phyloP scores from a whole-genome alignment of 2,888 invertebrate species.

The Plemyria rubiginata region DNA sequence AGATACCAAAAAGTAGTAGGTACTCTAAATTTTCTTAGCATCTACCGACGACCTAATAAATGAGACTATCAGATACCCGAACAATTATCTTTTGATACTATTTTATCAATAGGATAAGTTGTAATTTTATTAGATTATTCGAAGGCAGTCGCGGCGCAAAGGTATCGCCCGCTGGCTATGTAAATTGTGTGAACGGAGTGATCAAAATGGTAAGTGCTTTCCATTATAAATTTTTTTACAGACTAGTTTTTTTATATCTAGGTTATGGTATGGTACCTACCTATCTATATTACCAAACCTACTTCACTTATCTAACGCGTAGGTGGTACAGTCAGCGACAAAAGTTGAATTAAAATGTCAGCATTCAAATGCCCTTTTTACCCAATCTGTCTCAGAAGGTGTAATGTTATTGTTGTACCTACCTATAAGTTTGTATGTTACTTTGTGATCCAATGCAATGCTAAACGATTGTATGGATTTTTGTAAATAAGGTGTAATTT shows the following conservation, averaged over 20 bases:
- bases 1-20: no score
- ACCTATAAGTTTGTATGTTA: no score
- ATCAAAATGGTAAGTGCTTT: conserved; percentile 39
- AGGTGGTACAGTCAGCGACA: no score
- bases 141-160: conserved; percentile 65
- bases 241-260: not conserved
- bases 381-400: no score
- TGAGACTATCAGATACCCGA: conserved; percentile 54
- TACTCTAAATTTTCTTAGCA: not conserved
- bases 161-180: conserved; percentile 56
- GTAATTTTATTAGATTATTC: conserved; percentile 59
- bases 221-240: not conserved
- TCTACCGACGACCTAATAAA: conserved; percentile 57
- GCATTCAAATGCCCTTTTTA: no score
- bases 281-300: not conserved
- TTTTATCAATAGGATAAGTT: conserved; percentile 69
- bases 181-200: conserved; percentile 26
- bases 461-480: no score
- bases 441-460: no score
- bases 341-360: no score
- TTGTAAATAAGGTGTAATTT: no score
- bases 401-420: no score
- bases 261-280: not conserved
- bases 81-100: conserved; percentile 64
- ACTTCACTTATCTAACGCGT: no score